A percentile compares a stretch with the other conserved stretches of the same genome.
These are phyloP conservation scores for Ametastegia equiseti DNA, from an alignment of 2,888 invertebrate genomes.

Conservation along the genomic window DNA sequence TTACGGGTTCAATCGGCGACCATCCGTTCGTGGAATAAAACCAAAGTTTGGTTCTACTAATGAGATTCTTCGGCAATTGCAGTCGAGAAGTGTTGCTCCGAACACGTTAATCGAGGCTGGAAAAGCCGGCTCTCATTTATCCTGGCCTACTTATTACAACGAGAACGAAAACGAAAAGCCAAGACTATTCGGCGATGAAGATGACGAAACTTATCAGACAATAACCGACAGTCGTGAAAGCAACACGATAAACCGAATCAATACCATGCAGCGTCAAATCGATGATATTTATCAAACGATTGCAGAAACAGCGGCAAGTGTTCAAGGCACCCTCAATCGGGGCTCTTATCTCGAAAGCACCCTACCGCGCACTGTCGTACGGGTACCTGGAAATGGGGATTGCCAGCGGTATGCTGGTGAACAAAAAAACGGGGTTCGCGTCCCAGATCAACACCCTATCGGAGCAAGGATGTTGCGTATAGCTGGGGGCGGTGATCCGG, in stretches of 20 bases:
- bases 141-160: constrained; percentile 57
- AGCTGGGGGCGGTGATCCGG: constrained; percentile 63
- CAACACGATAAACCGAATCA: constrained; percentile 70
- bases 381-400: constrained; percentile 49
- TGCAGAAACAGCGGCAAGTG: constrained; percentile 66
- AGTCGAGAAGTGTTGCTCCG: constrained; percentile 78
- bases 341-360: constrained; percentile 66
- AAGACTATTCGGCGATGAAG: constrained; percentile 47
- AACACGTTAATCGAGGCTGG: constrained; percentile 61
- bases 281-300: constrained; percentile 74
- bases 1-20: constrained; percentile 93
- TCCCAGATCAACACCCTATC: constrained; percentile 60
- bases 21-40: constrained; percentile 92
- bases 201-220: constrained; percentile 43
- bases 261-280: constrained; percentile 70
- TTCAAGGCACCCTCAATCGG: constrained; percentile 62
- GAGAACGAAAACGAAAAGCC: constrained; percentile 54
- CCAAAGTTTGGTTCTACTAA: constrained; percentile 90
- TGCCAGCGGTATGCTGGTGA: constrained; percentile 60
- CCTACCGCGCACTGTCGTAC: constrained; percentile 59
- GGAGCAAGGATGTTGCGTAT: constrained; percentile 64
- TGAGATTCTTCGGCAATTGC: constrained; percentile 89
- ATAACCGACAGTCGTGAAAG: constrained; percentile 35
- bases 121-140: constrained; percentile 58
- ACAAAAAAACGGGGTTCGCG: constrained; percentile 65